phyloP scores from a whole-genome alignment of 2,797 vertebrate genomes.

The Schizopygopsis malacanthus region DNA sequence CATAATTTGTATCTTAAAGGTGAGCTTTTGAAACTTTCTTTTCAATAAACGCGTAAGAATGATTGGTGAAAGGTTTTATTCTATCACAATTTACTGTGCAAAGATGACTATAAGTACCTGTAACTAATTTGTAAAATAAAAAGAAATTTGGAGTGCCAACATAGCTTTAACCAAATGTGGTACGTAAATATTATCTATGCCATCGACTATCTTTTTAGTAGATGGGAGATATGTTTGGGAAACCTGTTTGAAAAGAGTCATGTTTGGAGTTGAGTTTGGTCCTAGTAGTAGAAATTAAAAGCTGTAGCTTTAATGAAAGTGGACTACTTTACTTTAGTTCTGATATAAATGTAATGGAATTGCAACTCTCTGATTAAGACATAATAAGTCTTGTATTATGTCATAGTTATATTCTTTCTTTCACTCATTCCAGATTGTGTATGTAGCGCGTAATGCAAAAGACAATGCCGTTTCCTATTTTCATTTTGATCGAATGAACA shows the following conservation, averaged over 20 bases:
- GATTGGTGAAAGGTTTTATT: not conserved
- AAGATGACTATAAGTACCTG: not conserved
- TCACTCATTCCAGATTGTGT: constrained; percentile 71
- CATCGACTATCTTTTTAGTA: no score
- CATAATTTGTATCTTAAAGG: not conserved
- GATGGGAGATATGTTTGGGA: not conserved
- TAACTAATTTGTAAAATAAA: not conserved
- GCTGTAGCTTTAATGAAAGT: not conserved
- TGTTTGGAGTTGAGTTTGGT: not conserved
- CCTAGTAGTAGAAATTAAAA: not conserved
- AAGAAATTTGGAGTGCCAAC: not conserved
- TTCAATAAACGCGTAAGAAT: not conserved
- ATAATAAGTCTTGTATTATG: not conserved
- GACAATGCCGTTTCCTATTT: constrained; percentile 87
- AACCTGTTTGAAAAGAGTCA: not conserved
- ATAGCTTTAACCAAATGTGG: not conserved
- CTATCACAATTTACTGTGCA: not conserved
- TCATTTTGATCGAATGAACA: constrained; percentile 86
- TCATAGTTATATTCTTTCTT: not conserved
- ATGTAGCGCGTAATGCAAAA: constrained; percentile 89
- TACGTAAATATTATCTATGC: not conserved
- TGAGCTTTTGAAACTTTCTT: not conserved
- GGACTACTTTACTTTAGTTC: not conserved
- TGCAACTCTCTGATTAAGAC: not conserved
- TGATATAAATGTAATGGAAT: not conserved